Base-by-base conservation (phyloP, 2,888 invertebrate species). In the Spicauda simplicius region DNA sequence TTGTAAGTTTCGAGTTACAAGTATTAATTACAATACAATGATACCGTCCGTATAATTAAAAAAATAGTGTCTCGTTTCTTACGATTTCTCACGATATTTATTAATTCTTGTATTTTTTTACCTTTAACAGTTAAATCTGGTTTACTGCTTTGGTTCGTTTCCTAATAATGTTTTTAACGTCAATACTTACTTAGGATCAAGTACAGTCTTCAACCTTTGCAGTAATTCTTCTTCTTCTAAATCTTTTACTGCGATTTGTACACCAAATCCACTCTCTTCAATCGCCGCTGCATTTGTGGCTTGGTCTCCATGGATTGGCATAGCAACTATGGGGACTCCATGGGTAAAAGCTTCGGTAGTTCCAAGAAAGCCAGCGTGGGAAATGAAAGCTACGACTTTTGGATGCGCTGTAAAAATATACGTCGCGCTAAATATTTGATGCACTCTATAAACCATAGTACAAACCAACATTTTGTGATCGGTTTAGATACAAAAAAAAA, bases 281-380 rank as follows among this genome's bases (percentile, higher is more conserved):
- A 94, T 70, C 2, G 93, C 88, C 41, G 86, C 91, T 12, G 94
- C 94, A 73, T 95, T 95, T 0, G 86, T 82, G 50, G 92, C 91
- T 76, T 95, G 95, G 75, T 95, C 95, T 53, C 94, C 95, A 70
- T 93, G 93, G 69, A 95, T 86, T 4, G 95, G 95, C 89, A 95
- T 94, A n/a, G 92, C 91, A 2, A 95, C 74, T 68, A 94, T 86
- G 14, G 95, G 95, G 6, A 94, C 94, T 30, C 94, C 95, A 70
- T 93, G 90, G 70, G 94, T 84, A 2, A 94, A 90, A 0, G 94
- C 94, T 76, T 95, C 95, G 3, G 93, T 94, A 1, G 91, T 90
- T 8, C 95, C 93, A 69, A 95, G 80, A 70, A 94, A 83, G 0
- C 95, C 95, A 54, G 94, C 94, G 75, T 95, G 95, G 0, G 94